phyloP scores from a whole-genome alignment of 1,140 invertebrate genomes.

The Scylla paramamosain region DNA sequence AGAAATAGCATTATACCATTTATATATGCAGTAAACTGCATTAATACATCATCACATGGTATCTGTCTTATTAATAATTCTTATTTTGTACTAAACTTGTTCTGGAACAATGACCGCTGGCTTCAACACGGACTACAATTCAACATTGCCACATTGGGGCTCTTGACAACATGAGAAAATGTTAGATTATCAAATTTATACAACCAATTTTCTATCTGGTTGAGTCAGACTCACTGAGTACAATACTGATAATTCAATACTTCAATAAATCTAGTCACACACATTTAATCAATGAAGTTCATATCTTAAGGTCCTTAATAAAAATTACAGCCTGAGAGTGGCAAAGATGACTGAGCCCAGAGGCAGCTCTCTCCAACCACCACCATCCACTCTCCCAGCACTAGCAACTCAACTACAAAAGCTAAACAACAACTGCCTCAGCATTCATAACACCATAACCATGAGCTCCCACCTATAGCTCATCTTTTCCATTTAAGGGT shows the following conservation, averaged over 20 bases:
- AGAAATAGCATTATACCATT: neutral
- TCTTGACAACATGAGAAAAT: neutral
- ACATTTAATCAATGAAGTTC: neutral
- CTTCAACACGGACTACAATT: neutral
- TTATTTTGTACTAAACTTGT: conserved; percentile 54
- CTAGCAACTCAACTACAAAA: neutral
- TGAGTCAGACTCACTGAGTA: neutral
- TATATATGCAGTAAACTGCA: neutral
- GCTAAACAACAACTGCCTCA: neutral
- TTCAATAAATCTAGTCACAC: neutral
- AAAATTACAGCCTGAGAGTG: neutral
- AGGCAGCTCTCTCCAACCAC: neutral
- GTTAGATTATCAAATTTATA: neutral
- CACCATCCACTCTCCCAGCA: neutral
- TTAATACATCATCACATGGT: neutral
- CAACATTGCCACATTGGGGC: neutral
- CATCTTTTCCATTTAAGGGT: conserved; percentile 65
- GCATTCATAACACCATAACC: neutral
- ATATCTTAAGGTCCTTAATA: neutral
- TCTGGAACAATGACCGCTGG: conserved; percentile 36
- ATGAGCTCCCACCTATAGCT: conserved; percentile 58
- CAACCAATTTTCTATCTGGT: neutral
- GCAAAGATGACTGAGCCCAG: neutral
- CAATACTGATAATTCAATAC: neutral
- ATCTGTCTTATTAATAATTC: conserved; percentile 31